Evolutionary conservation across 2,888 invertebrate species (phyloP), one percentile per base, ranked within the genome.

Genomic region (Coelinius sp.): DNA sequence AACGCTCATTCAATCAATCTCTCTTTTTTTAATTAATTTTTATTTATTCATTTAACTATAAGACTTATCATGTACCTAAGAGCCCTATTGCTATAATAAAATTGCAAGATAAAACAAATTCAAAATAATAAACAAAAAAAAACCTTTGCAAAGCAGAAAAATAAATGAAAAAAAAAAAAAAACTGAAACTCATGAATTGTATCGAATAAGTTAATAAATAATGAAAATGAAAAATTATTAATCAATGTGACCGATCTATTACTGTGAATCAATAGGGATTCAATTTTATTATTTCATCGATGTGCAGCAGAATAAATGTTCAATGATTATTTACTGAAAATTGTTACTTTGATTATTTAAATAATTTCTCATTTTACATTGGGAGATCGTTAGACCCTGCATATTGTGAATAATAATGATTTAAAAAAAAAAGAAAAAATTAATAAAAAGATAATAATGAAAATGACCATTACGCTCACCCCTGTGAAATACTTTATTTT

Each of bases 231-330:
- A 68, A 77, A 68, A 73, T 71, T 66, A 71, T 75, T 71, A 77
- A 68, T 76, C 73, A 68, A 76, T 76, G 52, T 68, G 71, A 73
- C 75, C 77, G 66, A 78, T 76, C 71, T 76, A 77, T 78, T 74
- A 75, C 68, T 76, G 71, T 71, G 77, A 80, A 79, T 81, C 75
- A 78, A 79, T 79, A 74, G 78, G 79, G 78, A 81, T 81, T 80
- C 79, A 76, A 79, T 76, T 77, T 74, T 76, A 74, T 31, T 71
- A 75, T 73, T 72, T 68, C 38, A 70, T 73, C 59, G n/a, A 69
- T 72, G 67, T 69, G 59, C 69, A 73, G 52, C 64, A 72, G 67
- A 72, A 75, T 66, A 69, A 73, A 75, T 73, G 72, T 70, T 73
- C 68, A 70, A 70, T 72, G 73, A 75, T 78, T 56, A 64, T 66